Percentiles rank a stretch among this genome's conserved stretches.
Conservation (phyloP, 2,113 vertebrate species). For the Sinocyclocheilus anshuiensis region DNA sequence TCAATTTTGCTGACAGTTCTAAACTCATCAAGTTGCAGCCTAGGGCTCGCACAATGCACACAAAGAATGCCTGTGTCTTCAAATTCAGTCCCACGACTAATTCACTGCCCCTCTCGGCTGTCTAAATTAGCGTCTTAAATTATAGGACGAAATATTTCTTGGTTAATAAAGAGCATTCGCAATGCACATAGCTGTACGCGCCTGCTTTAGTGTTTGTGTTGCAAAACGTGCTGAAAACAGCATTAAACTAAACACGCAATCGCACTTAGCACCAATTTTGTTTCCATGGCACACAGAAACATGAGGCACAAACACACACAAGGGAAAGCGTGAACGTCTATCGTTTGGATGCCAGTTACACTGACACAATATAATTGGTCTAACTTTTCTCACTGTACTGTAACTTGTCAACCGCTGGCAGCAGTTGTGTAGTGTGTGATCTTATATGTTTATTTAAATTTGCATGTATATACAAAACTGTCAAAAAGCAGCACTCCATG, state of each 20-base stretch:
- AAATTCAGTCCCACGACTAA: conserved; percentile 20
- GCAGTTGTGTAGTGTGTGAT: conserved; percentile 22
- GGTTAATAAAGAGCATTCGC: conserved; percentile 6
- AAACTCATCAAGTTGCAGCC: conserved; percentile 59
- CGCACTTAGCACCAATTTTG: conserved; percentile 31
- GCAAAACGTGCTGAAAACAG: conserved; percentile 17
- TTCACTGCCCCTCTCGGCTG: neutral
- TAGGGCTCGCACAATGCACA: conserved; percentile 21
- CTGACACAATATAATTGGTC: neutral
- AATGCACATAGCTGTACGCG: neutral
- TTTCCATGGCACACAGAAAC: conserved; percentile 46
- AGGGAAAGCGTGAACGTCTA: neutral
- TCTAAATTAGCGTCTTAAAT: conserved; percentile 38
- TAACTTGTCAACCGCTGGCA: conserved; percentile 26
- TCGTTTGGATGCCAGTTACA: neutral
- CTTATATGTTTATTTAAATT: conserved; percentile 43
- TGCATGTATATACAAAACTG: conserved; percentile 40
- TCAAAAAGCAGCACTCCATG: conserved; percentile 63
- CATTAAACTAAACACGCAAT: conserved; percentile 61
- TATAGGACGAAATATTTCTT: conserved; percentile 27
- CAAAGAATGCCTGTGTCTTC: conserved; percentile 40
- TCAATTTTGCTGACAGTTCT: conserved; percentile 54
- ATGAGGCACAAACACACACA: conserved; percentile 17
- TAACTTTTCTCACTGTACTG: conserved; percentile 6
- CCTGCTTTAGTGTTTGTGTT: conserved; percentile 2